A percentile compares a stretch with the other conserved stretches of the same genome.
These are phyloP conservation scores for Melanostigma gelatinosum DNA, from an alignment of 2,113 vertebrate species.

Conservation along the genomic window DNA sequence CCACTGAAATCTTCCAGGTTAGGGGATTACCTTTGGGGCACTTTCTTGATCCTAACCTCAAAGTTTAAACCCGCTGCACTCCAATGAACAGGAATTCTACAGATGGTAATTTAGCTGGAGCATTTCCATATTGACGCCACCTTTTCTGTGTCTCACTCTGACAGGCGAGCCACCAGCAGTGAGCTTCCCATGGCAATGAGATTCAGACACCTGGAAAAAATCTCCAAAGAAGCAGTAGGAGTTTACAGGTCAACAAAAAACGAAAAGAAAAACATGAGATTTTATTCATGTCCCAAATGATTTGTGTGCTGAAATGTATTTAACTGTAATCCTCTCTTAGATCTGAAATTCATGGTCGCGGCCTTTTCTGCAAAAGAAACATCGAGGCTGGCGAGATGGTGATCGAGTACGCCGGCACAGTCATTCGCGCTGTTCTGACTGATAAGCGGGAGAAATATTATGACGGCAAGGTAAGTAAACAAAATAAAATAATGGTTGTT, in stretches of 20 bases:
- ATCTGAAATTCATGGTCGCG: slow-evolving; percentile 90
- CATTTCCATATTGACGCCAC: background rate
- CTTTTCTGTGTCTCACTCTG: background rate
- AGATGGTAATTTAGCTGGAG: background rate
- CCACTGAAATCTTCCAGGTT: slow-evolving; percentile 92
- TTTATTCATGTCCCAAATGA: background rate
- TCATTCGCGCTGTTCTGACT: slow-evolving; percentile 91
- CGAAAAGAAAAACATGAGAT: fast-evolving
- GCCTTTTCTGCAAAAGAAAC: slow-evolving; percentile 93
- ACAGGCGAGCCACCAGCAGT: slow-evolving; percentile 89
- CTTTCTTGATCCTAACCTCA: background rate
- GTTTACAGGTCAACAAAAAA: slow-evolving; percentile 87
- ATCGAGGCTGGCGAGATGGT: slow-evolving; percentile 95
- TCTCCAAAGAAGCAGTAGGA: slow-evolving; percentile 93
- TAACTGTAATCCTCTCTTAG: slow-evolving; percentile 63
- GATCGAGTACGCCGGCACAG: slow-evolving; percentile 92
- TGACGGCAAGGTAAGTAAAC: slow-evolving; percentile 87
- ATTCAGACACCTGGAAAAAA: slow-evolving; percentile 92
- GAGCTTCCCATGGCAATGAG: slow-evolving; percentile 96
- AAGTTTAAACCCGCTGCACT: background rate
- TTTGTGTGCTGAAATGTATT: background rate
- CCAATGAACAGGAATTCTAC: background rate
- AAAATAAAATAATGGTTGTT: background rate
- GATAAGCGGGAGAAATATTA: slow-evolving; percentile 94
- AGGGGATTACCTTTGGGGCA: background rate